Evolutionary conservation across 2,888 invertebrate species (phyloP), one percentile per base, ranked within the genome.

Genomic region (Scrobipalpa atriplicella): DNA sequence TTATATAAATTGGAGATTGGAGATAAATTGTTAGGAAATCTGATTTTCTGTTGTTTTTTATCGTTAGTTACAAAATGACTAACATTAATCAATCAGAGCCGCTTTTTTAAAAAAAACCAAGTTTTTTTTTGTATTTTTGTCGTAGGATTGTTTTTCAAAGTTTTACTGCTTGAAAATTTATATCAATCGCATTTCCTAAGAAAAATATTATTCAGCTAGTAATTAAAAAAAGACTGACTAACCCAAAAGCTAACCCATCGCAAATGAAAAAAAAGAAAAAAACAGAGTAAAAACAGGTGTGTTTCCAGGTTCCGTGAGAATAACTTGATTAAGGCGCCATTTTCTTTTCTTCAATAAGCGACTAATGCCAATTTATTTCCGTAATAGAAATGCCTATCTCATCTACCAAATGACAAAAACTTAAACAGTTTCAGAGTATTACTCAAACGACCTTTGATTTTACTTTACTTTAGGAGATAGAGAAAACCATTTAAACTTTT

Each of bases 321-420:
- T 19, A 43, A 13, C 41, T 62, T 62, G 18, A 62, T 21, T 43
- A 62, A 43, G 41, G 19, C 18, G 0, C 41, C 62, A 62, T 43
- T 62, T 62, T 43, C n/a, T 62, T 61, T 38, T 61, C 62, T 1
- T 62, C 39, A 61, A 19, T 41, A 41, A 61, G 19, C 19, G 41
- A 19, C 43, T n/a, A 62, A 43, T 21, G 10, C 13, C 62, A 29
- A 62, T 62, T 62, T 51, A 47, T 62, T 62, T 16, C 29, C 41
- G 29, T 62, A 62, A 58, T 58, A 36, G 38, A 56, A 62, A 38
- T 13, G 47, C 47, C 43, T 47, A 62, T n/a, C 19, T 51, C 38
- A 29, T 54, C 7, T 36, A 38, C 29, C 11, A 64, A 64, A 52
- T 64, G 52, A 52, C 41, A 64, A 64, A 61, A 64, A 52, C 63